These are phyloP conservation scores for Labeo catla DNA, from an alignment of 2,113 vertebrate species.

Conservation along the genomic window DNA sequence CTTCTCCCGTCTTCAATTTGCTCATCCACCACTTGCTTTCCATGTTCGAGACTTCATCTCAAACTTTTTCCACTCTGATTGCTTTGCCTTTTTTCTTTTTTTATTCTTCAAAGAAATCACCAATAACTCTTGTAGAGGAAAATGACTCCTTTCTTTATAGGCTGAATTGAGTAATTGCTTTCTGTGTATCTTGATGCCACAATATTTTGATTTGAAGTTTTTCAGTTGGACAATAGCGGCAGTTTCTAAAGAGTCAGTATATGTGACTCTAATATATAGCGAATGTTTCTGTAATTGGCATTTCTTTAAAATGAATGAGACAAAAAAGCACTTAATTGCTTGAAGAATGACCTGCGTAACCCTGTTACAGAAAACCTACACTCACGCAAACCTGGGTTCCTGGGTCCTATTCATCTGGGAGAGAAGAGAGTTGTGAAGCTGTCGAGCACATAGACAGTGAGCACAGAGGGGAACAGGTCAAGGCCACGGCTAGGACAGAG, in stretches of 20 bases:
- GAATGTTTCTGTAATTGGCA: background rate
- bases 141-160: background rate
- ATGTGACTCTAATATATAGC: constrained; percentile 9
- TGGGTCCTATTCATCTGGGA: constrained; percentile 21
- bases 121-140: background rate
- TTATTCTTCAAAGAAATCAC: background rate
- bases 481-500: constrained; percentile 32
- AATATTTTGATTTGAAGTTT: background rate
- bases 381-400: background rate
- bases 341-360: constrained; percentile 26
- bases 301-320: background rate
- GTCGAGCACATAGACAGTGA: background rate
- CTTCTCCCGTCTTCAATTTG: constrained; percentile 55
- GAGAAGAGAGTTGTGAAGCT: constrained; percentile 30
- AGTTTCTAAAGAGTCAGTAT: constrained; percentile 1
- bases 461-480: constrained; percentile 37
- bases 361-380: constrained; percentile 12
- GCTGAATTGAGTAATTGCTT: background rate
- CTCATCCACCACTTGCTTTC: constrained; percentile 59
- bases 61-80: constrained; percentile 15
- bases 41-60: background rate
- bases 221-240: background rate
- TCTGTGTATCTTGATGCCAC: background rate
- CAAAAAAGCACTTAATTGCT: constrained; percentile 41
- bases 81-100: background rate